These are phyloP conservation scores for Sitobion miscanthi DNA, from an alignment of 1,140 invertebrate species.

Conservation along the genomic window DNA sequence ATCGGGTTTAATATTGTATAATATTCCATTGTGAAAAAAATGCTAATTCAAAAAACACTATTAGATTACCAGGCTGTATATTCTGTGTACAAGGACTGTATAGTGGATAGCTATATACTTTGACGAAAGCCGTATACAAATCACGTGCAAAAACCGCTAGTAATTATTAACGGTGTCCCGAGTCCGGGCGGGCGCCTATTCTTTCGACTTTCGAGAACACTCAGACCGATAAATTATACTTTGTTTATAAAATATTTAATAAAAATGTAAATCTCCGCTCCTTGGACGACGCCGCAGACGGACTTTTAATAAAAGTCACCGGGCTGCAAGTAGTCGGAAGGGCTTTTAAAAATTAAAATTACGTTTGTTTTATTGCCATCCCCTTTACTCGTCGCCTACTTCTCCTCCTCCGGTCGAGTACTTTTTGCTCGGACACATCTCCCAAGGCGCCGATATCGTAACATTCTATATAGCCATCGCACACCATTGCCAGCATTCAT, in stretches of 20 bases:
- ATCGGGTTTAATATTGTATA: not conserved
- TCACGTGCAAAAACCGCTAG: slow-evolving; percentile 35
- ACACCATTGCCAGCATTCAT: not conserved
- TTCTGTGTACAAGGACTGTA: not conserved
- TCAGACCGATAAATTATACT: slow-evolving; percentile 54
- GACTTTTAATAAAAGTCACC: slow-evolving; percentile 56
- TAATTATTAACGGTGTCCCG: slow-evolving; percentile 54
- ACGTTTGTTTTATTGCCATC: slow-evolving; percentile 55
- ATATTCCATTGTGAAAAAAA: not conserved
- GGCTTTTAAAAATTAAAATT: slow-evolving; percentile 57
- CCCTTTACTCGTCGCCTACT: not conserved
- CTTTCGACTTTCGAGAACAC: slow-evolving; percentile 37
- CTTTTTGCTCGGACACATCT: slow-evolving; percentile 39
- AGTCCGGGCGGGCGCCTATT: slow-evolving; percentile 3
- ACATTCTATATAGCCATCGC: not conserved
- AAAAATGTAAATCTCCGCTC: slow-evolving; percentile 56
- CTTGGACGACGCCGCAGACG: slow-evolving; percentile 48
- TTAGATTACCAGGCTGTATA: not conserved
- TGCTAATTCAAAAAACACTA: slow-evolving; percentile 12
- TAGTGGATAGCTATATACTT: not conserved
- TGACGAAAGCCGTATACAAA: slow-evolving; percentile 38
- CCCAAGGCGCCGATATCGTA: slow-evolving; percentile 41
- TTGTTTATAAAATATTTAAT: slow-evolving; percentile 56
- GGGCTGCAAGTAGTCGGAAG: slow-evolving; percentile 25
- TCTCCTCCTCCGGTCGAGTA: not conserved